A percentile compares a stretch with the other conserved stretches of the same genome.
Evolutionary conservation across 2,113 vertebrate genomes (phyloP).

Genomic region (Myotis lucifugus): DNA sequence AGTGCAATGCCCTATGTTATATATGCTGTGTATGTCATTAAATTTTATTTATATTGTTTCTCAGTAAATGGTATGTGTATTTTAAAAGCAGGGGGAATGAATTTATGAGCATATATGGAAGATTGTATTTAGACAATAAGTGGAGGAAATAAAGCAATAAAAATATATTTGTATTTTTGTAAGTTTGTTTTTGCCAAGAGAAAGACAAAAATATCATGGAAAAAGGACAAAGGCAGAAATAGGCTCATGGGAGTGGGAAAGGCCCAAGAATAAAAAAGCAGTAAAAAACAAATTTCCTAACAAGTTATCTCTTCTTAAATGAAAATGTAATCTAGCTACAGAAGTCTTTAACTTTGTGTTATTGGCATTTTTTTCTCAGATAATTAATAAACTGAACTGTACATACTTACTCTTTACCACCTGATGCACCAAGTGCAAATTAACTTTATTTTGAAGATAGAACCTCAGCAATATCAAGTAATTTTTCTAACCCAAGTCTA

Average conservation of each 20-base stretch:
- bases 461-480: background rate
- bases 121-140: conserved; percentile 28
- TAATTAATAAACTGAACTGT: conserved; percentile 21
- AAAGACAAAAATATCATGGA: conserved; percentile 19
- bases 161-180: conserved; percentile 34
- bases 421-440: background rate
- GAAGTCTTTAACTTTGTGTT: background rate
- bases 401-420: background rate
- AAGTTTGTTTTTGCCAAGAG: background rate
- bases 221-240: conserved; percentile 24
- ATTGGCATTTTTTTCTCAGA: background rate
- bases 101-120: conserved; percentile 33
- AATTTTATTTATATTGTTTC: conserved; percentile 28
- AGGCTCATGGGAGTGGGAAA: background rate
- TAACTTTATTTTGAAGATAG: background rate
- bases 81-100: background rate
- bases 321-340: background rate
- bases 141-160: conserved; percentile 48
- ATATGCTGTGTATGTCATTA: background rate
- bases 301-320: background rate
- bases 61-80: background rate
- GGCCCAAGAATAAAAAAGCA: background rate
- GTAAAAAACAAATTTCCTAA: conserved; percentile 18
- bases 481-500: conserved; percentile 39
- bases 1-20: background rate